These are phyloP conservation scores for Avahi laniger DNA, from an alignment of 2,797 vertebrate species.

Conservation along the genomic window DNA sequence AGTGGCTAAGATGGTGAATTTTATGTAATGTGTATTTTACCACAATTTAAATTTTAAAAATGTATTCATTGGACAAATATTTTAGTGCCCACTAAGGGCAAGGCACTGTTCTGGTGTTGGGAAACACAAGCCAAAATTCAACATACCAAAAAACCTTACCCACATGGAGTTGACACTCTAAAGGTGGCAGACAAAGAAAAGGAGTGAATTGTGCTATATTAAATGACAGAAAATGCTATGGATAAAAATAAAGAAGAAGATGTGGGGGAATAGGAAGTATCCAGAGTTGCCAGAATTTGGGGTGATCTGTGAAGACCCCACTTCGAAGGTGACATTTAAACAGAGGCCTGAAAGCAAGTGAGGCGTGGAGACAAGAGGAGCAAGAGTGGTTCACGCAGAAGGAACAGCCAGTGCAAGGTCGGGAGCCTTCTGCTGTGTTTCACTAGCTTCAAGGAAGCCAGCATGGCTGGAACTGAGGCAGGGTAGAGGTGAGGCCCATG, in stretches of 20 bases:
- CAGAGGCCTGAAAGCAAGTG: neutral
- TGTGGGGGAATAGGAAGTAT: neutral
- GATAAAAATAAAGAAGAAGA: neutral
- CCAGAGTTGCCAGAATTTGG: neutral
- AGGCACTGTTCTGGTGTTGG: neutral
- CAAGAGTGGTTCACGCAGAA: neutral
- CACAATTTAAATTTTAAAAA: neutral
- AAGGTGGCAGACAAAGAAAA: neutral
- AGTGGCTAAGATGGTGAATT: neutral
- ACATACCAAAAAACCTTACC: neutral
- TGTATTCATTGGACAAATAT: neutral
- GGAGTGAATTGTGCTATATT: neutral
- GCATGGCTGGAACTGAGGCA: neutral
- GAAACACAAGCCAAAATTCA: neutral
- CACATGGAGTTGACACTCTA: neutral
- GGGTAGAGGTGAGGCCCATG: neutral
- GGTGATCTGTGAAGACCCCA: neutral
- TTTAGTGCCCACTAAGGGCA: neutral
- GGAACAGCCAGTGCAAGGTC: neutral
- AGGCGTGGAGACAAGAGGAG: neutral
- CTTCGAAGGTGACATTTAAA: neutral
- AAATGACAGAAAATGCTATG: neutral
- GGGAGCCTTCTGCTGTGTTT: too few relatives aligned
- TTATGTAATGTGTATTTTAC: neutral
- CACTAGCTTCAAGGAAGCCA: neutral